A percentile compares a stretch with the other conserved stretches of the same genome.
phyloP scores from a whole-genome alignment of 2,797 vertebrate genomes.

The Platyrinchus mystaceus region DNA sequence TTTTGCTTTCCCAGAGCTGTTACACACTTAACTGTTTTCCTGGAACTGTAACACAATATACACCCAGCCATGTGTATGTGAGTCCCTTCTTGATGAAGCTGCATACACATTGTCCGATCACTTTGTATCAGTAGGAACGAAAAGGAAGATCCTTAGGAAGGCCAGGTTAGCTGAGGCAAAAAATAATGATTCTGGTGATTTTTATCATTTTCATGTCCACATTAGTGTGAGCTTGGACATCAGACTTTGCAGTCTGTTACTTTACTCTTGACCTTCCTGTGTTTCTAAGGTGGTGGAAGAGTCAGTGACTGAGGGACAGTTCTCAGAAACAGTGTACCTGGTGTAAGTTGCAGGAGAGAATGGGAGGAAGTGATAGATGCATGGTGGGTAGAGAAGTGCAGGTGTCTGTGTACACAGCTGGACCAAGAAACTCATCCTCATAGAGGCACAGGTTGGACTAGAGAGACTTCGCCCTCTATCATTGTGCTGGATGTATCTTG shows the following conservation, averaged over 20 bases:
- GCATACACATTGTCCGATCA: fast-evolving
- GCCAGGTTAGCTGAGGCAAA: background rate
- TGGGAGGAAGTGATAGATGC: fast-evolving
- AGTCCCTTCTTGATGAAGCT: background rate
- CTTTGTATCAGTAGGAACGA: background rate
- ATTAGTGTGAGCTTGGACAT: background rate
- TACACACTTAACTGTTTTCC: background rate
- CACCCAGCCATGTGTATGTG: background rate
- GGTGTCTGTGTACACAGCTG: background rate
- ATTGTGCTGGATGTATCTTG: background rate
- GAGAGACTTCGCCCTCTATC: background rate
- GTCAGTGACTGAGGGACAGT: background rate
- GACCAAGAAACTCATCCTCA: background rate
- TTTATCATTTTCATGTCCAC: background rate
- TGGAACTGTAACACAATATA: background rate
- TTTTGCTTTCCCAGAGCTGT: background rate
- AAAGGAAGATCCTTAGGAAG: background rate
- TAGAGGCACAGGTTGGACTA: background rate
- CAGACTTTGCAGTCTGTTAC: background rate
- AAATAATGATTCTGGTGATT: background rate
- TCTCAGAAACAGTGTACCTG: background rate
- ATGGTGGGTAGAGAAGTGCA: background rate
- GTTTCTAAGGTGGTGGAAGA: background rate
- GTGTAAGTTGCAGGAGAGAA: background rate
- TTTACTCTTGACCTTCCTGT: background rate